Conservation (phyloP, 2,888 invertebrate genomes). For the Callosobruchus maculatus region DNA sequence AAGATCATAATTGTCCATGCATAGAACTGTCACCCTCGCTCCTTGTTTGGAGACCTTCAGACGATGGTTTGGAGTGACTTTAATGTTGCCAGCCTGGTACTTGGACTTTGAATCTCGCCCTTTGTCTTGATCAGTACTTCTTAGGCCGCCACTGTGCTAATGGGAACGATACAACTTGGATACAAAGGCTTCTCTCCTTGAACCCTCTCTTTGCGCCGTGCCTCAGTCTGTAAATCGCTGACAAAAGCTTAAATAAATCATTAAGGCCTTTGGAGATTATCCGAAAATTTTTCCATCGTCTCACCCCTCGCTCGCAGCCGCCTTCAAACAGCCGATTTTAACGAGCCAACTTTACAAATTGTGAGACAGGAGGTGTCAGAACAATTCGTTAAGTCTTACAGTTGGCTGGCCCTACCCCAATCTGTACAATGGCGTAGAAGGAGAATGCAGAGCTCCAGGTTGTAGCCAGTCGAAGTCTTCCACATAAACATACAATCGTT, state of each 20-base stretch:
- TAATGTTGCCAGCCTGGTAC: no score
- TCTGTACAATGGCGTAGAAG: not conserved
- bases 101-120: not conserved
- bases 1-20: no score
- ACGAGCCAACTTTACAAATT: not conserved
- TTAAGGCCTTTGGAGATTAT: not conserved
- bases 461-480: no score
- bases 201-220: not conserved
- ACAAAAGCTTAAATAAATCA: not conserved
- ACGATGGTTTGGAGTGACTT: no score
- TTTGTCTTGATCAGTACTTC: not conserved
- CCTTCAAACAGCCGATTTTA: not conserved
- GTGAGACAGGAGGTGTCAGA: conserved; percentile 1
- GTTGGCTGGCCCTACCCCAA: not conserved
- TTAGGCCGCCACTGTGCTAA: not conserved
- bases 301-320: not conserved
- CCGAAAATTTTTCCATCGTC: not conserved
- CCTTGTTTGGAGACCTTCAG: no score
- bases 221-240: not conserved
- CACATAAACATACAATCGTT: no score
- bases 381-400: conserved; percentile 8
- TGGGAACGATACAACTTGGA: not conserved
- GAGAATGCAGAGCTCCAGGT: no score
- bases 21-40: no score
- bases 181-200: not conserved